These are phyloP conservation scores for Troglohyphantes excavatus DNA, from an alignment of 2,888 invertebrate species.

Conservation along the genomic window DNA sequence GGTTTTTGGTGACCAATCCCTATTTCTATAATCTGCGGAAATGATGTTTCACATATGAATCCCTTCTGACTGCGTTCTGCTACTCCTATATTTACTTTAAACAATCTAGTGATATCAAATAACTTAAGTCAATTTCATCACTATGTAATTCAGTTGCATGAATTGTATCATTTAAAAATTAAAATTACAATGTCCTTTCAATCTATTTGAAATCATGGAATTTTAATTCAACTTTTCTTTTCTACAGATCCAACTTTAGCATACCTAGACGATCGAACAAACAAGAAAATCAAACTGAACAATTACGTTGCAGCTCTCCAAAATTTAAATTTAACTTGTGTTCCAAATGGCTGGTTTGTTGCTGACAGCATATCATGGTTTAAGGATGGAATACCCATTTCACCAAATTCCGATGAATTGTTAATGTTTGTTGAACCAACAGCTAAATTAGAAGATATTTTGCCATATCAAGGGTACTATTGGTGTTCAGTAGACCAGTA, in stretches of 20 bases:
- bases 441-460: neutral
- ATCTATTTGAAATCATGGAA: too few relatives aligned
- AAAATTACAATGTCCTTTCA: too few relatives aligned
- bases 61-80: too few relatives aligned
- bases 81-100: too few relatives aligned
- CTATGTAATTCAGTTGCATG: too few relatives aligned
- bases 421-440: neutral
- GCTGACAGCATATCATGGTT: slow-evolving; percentile 45
- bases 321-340: slow-evolving; percentile 18
- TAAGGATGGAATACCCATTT: slow-evolving; percentile 46
- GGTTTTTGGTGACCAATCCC: too few relatives aligned
- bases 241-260: slow-evolving; percentile 44
- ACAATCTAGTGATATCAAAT: too few relatives aligned
- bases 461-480: slow-evolving; percentile 61
- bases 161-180: too few relatives aligned
- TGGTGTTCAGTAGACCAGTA: slow-evolving; percentile 45
- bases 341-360: slow-evolving; percentile 63
- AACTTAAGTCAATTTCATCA: too few relatives aligned
- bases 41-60: too few relatives aligned
- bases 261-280: slow-evolving; percentile 57
- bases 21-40: too few relatives aligned
- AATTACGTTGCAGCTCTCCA: neutral
- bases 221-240: neutral
- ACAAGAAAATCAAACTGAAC: neutral
- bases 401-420: neutral